These are phyloP conservation scores for Elephas maximus DNA, from an alignment of 2,113 vertebrate species.

Conservation along the genomic window DNA sequence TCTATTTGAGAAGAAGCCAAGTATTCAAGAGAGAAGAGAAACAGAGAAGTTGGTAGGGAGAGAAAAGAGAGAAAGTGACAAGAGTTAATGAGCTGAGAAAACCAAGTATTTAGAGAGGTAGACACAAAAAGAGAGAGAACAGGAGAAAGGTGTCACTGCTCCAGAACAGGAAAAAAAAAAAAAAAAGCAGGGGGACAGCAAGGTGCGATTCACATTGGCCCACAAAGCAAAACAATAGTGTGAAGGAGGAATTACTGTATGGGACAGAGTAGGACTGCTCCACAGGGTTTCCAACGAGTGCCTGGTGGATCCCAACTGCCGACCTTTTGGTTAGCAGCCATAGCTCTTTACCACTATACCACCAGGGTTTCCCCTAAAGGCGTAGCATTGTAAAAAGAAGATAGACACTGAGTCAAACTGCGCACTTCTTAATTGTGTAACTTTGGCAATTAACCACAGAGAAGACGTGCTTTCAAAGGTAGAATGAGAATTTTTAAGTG, in stretches of 20 bases:
- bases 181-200: not conserved
- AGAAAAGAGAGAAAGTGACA: not conserved
- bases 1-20: not conserved
- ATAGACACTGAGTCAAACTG: not conserved
- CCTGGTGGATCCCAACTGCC: too few relatives aligned
- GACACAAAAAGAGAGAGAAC: not conserved
- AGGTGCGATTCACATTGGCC: not conserved
- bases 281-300: too few relatives aligned
- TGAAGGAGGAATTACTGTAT: not conserved
- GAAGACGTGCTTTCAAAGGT: slow-evolving; percentile 20
- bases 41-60: not conserved
- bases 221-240: not conserved
- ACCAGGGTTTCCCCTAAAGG: not conserved
- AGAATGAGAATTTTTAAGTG: not conserved
- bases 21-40: not conserved
- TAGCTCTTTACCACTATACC: too few relatives aligned
- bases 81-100: not conserved
- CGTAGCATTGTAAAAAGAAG: not conserved
- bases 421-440: not conserved
- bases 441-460: not conserved
- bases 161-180: not conserved
- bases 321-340: too few relatives aligned
- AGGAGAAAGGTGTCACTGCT: not conserved
- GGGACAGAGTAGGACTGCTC: too few relatives aligned
- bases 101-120: not conserved